phyloP scores from a whole-genome alignment of 2,888 invertebrate genomes.

The Phyto melanocephala region DNA sequence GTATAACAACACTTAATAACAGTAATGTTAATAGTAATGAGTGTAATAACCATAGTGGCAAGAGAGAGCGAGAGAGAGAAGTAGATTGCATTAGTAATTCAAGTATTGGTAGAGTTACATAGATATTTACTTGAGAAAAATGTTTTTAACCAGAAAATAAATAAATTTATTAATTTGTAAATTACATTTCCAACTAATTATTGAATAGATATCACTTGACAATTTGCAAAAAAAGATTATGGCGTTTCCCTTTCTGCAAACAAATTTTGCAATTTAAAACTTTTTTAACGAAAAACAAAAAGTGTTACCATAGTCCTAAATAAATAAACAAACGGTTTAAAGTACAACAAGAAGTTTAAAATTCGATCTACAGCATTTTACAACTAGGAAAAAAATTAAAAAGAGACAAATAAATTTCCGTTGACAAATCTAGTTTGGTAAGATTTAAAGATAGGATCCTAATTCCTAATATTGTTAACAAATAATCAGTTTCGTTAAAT shows the following conservation, averaged over 20 bases:
- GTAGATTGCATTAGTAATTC: neutral
- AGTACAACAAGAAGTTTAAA: too few species aligned
- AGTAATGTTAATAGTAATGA: neutral
- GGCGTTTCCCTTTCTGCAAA: too few species aligned
- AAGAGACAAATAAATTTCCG: neutral
- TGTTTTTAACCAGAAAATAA: constrained; percentile 3
- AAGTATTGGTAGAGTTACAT: neutral
- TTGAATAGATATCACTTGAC: too few species aligned
- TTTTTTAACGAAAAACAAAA: too few species aligned
- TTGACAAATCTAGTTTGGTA: neutral
- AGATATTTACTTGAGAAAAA: neutral
- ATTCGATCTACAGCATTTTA: too few species aligned
- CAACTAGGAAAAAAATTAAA: too few species aligned
- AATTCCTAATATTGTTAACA: constrained; percentile 12
- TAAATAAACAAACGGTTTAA: too few species aligned
- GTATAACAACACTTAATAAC: too few species aligned
- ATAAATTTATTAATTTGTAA: constrained; percentile 9
- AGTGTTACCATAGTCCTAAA: too few species aligned
- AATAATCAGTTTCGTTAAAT: constrained; percentile 15
- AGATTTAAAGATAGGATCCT: neutral
- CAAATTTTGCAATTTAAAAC: too few species aligned
- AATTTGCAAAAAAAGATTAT: too few species aligned
- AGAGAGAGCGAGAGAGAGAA: neutral
- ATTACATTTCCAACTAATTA: constrained; percentile 12
- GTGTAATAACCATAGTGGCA: neutral